These are phyloP conservation scores for Microctonus hyperodae DNA, from an alignment of 2,888 invertebrate genomes.

Conservation along the genomic window DNA sequence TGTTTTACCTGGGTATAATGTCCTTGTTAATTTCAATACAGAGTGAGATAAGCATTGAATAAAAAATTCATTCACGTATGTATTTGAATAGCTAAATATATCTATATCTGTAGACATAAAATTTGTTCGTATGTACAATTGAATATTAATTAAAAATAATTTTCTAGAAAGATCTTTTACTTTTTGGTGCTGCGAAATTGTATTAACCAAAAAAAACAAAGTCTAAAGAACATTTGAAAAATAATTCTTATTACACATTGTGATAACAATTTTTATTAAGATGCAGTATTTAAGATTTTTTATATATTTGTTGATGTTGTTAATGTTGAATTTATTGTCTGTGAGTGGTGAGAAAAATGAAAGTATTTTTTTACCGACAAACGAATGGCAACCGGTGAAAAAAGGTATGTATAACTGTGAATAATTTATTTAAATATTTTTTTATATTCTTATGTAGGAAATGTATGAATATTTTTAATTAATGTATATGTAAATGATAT, in stretches of 20 bases:
- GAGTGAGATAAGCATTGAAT: too few relatives aligned
- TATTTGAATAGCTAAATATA: too few relatives aligned
- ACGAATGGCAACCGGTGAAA: constrained; percentile 71
- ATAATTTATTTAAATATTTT: constrained; percentile 48
- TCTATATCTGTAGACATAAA: too few relatives aligned
- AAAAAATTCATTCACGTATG: too few relatives aligned
- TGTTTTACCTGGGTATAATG: neutral
- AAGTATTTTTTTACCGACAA: constrained; percentile 67
- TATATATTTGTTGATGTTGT: neutral
- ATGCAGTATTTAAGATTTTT: neutral
- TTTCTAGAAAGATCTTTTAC: too few relatives aligned
- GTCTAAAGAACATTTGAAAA: too few relatives aligned
- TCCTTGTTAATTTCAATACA: too few relatives aligned
- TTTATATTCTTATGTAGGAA: constrained; percentile 21
- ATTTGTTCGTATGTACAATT: too few relatives aligned
- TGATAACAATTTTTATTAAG: neutral
- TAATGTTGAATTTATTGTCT: neutral
- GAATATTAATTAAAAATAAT: too few relatives aligned
- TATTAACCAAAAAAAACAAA: too few relatives aligned
- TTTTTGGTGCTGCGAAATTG: too few relatives aligned
- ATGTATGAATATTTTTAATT: neutral
- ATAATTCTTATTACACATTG: too few relatives aligned
- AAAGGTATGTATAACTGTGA: constrained; percentile 64
- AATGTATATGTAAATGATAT: neutral
- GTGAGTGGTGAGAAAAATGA: constrained; percentile 47